Base-by-base conservation (phyloP, 2,797 vertebrate genomes). In the Semotilus atromaculatus region DNA sequence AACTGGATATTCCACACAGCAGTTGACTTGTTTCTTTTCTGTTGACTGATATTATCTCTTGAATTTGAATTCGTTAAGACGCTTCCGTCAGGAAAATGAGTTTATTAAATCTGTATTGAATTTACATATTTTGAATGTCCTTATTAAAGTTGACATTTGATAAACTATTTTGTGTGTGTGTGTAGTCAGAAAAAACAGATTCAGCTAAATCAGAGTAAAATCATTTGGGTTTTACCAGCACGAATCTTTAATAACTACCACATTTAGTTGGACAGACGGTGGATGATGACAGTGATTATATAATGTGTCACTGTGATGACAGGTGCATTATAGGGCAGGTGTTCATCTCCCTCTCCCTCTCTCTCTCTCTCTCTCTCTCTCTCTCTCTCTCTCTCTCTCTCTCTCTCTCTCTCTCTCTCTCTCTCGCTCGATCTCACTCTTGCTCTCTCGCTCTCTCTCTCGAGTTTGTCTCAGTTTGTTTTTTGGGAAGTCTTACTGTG, bases 1-100 rank as follows among this genome's bases (percentile, higher is more conserved):
- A 92, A 91, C 88, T 89, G 55, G 81, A 85, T 48, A 29, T 87
- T 78, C 86, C 90, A 89, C 90, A 90, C 81, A 90, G 74, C 19
- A 87, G 88, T 88, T 88, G 76, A 85, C 66, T 72, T 62, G 58
- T 80, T 64, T 67, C 19, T 68, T 74, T 70, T 66, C 66, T 67
- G 34, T 76, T 75, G 80, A 62, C 19, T 73, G 38, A 74, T 51
- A 53, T 48, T 75, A 4, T 40, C 60, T 21, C 34, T 51, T 45
- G 9, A 53, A 34, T 31, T 55, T 31, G 10, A 31, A 31, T 53
- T 31, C 0, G 3, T 29, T 51, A 16, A 76, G 34, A 31, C 5
- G 4, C 23, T 26, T 83, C 34, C 14, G 9, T 43, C 40, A 53
- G 3, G 7, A 64, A 11, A 82, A 29, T 11, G 14, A 62, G 14